These are phyloP conservation scores for Tinea trinotella DNA, from an alignment of 2,888 invertebrate species.

Conservation along the genomic window DNA sequence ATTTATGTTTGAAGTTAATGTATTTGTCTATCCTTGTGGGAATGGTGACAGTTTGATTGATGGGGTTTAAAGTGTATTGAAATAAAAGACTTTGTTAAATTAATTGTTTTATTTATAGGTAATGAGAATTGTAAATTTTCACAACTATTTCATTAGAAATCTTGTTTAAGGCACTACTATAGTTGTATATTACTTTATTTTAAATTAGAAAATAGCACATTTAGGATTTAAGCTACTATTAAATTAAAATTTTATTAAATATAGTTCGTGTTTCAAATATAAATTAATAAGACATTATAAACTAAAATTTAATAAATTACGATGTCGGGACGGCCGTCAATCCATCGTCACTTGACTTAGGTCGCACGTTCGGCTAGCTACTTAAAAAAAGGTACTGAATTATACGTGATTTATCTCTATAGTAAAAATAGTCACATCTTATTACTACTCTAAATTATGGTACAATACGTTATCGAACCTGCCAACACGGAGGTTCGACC, in stretches of 20 bases:
- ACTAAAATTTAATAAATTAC: conserved; percentile 66
- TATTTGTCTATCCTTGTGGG: too few species aligned
- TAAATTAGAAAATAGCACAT: conserved; percentile 46
- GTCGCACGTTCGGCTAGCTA: conserved; percentile 71
- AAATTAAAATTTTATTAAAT: conserved; percentile 58
- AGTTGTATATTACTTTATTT: conserved; percentile 45
- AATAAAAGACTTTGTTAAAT: too few species aligned
- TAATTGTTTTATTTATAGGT: conserved; percentile 53
- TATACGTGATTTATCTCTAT: conserved; percentile 61
- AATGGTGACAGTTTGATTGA: too few species aligned
- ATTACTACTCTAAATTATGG: conserved; percentile 59
- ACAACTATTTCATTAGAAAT: conserved; percentile 13
- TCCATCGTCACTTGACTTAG: conserved; percentile 70
- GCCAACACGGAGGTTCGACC: conserved; percentile 47
- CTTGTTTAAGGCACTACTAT: conserved; percentile 47
- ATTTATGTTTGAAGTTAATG: too few species aligned
- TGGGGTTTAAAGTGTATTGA: too few species aligned
- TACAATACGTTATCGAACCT: conserved; percentile 62
- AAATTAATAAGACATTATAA: conserved; percentile 59
- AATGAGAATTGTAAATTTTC: conserved; percentile 41
- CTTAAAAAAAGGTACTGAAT: conserved; percentile 68
- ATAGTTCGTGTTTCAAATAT: conserved; percentile 53
- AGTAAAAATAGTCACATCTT: conserved; percentile 44
- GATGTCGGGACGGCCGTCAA: conserved; percentile 71
- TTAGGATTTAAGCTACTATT: conserved; percentile 48